phyloP scores from a whole-genome alignment of 2,113 vertebrate genomes.

The Tupaia chinensis region DNA sequence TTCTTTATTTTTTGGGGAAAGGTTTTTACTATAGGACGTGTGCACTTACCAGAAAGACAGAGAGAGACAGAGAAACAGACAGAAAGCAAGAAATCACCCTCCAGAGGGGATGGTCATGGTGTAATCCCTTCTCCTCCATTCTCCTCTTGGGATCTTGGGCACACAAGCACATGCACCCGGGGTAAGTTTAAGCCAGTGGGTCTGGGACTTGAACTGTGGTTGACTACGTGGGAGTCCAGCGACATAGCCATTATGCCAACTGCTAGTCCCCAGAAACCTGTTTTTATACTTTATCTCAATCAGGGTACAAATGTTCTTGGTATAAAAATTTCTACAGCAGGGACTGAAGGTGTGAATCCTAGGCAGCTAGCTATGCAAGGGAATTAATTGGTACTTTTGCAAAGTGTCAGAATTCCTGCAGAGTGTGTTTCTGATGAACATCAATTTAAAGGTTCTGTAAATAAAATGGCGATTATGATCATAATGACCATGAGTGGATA shows the following conservation, averaged over 20 bases:
- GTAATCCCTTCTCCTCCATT: too few species aligned
- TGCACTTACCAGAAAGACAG: too few species aligned
- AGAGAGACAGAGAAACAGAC: too few species aligned
- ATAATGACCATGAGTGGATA: neutral
- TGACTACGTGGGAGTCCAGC: too few species aligned
- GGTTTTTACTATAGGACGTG: neutral
- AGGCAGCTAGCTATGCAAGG: neutral
- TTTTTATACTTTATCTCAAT: slow-evolving; percentile 45
- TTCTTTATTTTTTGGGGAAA: slow-evolving; percentile 48
- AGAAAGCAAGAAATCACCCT: too few species aligned
- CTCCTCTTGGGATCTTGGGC: too few species aligned
- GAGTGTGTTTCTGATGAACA: neutral
- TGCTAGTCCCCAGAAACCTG: slow-evolving; percentile 5
- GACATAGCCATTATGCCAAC: too few species aligned
- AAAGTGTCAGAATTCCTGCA: neutral
- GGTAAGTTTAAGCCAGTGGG: too few species aligned
- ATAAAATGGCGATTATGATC: neutral
- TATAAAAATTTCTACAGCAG: slow-evolving; percentile 14
- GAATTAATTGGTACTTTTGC: neutral
- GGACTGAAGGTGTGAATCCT: slow-evolving; percentile 35
- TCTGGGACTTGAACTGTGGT: too few species aligned
- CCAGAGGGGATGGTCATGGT: too few species aligned
- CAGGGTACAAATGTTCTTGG: slow-evolving; percentile 9
- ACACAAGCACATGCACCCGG: too few species aligned
- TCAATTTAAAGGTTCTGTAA: neutral